These are phyloP conservation scores for Phalacrocorax carbo DNA, from an alignment of 2,113 vertebrate species.

Conservation along the genomic window DNA sequence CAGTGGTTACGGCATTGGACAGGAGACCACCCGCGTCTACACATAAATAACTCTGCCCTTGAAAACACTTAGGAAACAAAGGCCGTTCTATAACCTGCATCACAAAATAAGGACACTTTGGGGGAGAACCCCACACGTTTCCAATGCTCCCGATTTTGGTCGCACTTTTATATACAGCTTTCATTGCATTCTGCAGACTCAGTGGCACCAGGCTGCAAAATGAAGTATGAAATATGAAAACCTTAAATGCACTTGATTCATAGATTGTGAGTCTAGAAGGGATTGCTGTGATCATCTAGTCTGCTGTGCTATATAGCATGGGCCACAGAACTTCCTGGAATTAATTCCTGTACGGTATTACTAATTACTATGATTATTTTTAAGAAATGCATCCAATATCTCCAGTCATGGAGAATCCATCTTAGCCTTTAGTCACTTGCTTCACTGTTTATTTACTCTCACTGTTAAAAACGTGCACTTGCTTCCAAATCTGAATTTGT, in stretches of 20 bases:
- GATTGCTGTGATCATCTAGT: neutral
- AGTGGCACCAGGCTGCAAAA: slow-evolving; percentile 3
- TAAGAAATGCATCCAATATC: neutral
- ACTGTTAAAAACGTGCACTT: neutral
- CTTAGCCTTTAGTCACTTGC: neutral
- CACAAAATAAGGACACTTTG: neutral
- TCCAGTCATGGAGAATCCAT: neutral
- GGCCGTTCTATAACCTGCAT: neutral
- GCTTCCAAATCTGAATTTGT: neutral
- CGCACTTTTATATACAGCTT: neutral
- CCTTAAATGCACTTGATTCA: neutral
- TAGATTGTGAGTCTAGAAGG: neutral
- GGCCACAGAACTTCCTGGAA: neutral
- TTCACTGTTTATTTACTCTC: neutral
- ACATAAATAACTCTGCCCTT: neutral
- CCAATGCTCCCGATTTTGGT: neutral
- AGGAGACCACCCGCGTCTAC: slow-evolving; percentile 30
- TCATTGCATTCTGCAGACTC: slow-evolving; percentile 21
- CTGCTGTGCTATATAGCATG: neutral
- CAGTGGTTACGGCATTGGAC: neutral
- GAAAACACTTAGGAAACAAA: slow-evolving; percentile 11
- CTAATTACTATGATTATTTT: neutral
- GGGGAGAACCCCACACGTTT: neutral
- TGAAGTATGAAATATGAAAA: neutral
- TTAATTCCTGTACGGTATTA: neutral